Base-by-base conservation (phyloP, 2,113 vertebrate genomes). In the Rhegmatorhina hoffmannsi region DNA sequence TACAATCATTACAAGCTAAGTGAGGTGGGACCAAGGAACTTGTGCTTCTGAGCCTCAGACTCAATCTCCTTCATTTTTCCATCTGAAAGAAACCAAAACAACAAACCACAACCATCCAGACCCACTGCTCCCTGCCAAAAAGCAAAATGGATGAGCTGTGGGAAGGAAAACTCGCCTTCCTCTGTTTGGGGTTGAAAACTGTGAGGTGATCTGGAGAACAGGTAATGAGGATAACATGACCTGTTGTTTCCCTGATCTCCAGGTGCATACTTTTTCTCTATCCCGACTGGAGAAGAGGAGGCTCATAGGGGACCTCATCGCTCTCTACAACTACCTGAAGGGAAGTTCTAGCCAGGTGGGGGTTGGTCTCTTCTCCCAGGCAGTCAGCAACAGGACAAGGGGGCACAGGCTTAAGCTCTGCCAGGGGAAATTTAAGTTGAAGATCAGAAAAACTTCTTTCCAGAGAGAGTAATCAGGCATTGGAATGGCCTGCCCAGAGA, bases 121-220 rank as follows among this genome's bases (percentile, higher is more conserved):
- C 21, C 13, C 31, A 58, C 0, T 3, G 13, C 23, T 68, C 43
- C 7, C 9, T 5, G 3, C 12, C 7, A 1, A 26, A 21, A n/a
- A 14, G 8, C 9, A 9, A 58, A 79, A 59, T 36, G 46, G 47
- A 44, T 4, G 2, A 47, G 7, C 43, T 87, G 7, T 6, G 19
- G 7, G 7, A 74, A 20, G 43, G 34, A 84, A 84, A 56, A n/a
- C 20, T 18, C 11, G 1, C 10, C 9, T 50, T 70, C 44, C 12
- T 60, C 9, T 50, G 6, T 16, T 83, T 85, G 33, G 38, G 17
- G 4, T 92, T 70, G 43, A 81, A 92, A 77, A 19, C 25, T 31
- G 2, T 36, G 47, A 63, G 47, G 11, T 58, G 19, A 49, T 70
- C 14, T 36, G 60, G 33, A 70, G 56, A 77, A 26, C 3, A 69